A percentile compares a stretch with the other conserved stretches of the same genome.
phyloP scores from a whole-genome alignment of 2,113 vertebrate genomes.

The Planiliza haematocheilus region DNA sequence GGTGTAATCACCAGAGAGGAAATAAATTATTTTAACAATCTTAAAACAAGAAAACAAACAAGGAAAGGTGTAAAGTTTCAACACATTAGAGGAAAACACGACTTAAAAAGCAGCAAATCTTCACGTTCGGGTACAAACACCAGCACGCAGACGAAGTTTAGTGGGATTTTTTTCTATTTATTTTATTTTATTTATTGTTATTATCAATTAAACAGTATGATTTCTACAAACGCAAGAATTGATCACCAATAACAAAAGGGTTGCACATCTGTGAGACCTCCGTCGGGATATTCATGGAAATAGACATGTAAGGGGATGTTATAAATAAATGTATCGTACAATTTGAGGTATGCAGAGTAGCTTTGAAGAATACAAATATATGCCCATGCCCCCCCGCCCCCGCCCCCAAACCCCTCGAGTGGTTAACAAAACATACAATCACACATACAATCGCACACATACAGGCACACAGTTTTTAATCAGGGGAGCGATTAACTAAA shows the following conservation, averaged over 20 bases:
- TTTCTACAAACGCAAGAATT: conserved; percentile 80
- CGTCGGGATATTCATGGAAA: conserved; percentile 73
- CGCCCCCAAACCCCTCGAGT: neutral
- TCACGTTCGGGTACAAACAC: neutral
- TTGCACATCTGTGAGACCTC: conserved; percentile 76
- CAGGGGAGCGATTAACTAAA: conserved; percentile 53
- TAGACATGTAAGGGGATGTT: conserved; percentile 68
- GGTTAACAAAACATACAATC: conserved; percentile 43
- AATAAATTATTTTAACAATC: no score
- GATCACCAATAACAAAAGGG: conserved; percentile 80
- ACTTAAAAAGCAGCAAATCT: no score
- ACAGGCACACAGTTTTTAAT: conserved; percentile 55
- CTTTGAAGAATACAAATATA: conserved; percentile 72
- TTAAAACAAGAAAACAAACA: no score
- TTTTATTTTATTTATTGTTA: conserved; percentile 55
- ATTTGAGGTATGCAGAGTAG: conserved; percentile 81
- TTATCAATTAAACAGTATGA: conserved; percentile 77
- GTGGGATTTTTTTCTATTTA: conserved; percentile 55
- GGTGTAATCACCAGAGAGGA: no score
- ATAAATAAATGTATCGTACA: conserved; percentile 78
- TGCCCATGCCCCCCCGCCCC: conserved; percentile 35
- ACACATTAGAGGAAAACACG: no score
- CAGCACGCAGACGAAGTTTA: conserved; percentile 10
- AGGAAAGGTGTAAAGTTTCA: no score
- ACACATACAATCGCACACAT: neutral